A percentile compares a stretch with the other conserved stretches of the same genome.
These are phyloP conservation scores for Scarus forsteni DNA, from an alignment of 2,797 vertebrate genomes.

Conservation along the genomic window DNA sequence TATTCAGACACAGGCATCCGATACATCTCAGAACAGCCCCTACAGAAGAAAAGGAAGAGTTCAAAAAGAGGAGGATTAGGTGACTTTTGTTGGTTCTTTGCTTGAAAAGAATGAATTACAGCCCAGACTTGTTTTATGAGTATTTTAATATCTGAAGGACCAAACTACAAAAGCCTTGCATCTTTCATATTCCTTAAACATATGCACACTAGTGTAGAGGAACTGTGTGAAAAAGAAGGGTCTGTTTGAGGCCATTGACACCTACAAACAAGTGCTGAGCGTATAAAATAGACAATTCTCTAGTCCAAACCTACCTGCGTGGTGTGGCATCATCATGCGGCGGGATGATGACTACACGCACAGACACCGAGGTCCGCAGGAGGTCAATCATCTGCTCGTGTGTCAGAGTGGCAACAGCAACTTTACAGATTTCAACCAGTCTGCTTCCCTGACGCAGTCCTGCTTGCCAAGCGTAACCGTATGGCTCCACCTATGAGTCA, in stretches of 20 bases:
- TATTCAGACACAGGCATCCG: conserved; percentile 95
- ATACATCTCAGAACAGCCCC: conserved; percentile 96
- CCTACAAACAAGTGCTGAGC: neutral
- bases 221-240: neutral
- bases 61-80: neutral
- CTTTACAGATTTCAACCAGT: conserved; percentile 98
- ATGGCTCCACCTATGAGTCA: conserved; percentile 89
- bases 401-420: conserved; percentile 95
- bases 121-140: neutral
- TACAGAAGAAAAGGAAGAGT: conserved; percentile 50
- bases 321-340: conserved; percentile 96
- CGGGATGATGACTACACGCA: conserved; percentile 96
- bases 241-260: neutral
- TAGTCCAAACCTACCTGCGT: conserved; percentile 87
- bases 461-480: conserved; percentile 98
- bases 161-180: neutral
- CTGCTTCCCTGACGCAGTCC: conserved; percentile 96
- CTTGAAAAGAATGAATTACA: neutral
- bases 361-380: conserved; percentile 94
- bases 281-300: neutral
- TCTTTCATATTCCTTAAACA: neutral
- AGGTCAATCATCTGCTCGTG: conserved; percentile 99
- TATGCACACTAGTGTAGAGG: too few relatives aligned
- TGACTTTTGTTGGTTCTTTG: neutral
- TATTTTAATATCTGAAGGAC: neutral